Evolutionary conservation across 2,888 invertebrate genomes (phyloP).

Genomic region (Caenorhabditis sinica): DNA sequence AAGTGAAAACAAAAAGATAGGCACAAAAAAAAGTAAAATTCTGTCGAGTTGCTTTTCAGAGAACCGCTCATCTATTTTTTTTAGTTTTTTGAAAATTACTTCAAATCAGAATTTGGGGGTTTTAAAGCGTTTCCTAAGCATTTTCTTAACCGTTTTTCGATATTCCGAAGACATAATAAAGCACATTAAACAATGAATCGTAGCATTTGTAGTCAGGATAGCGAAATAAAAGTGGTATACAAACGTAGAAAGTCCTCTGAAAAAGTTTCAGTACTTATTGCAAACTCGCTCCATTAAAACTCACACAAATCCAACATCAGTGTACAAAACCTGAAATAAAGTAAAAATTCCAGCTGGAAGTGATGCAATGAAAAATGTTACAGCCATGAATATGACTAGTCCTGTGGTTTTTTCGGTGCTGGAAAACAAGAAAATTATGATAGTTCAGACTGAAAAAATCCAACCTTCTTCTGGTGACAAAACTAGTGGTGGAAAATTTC

Average conservation of each 20-base stretch:
- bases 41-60: too few species aligned
- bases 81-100: too few species aligned
- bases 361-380: constrained; percentile 27
- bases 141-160: neutral
- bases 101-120: too few species aligned
- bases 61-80: too few species aligned
- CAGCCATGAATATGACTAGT: constrained; percentile 30
- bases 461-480: neutral
- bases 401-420: constrained; percentile 35
- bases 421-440: too few species aligned
- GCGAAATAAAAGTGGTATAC: neutral
- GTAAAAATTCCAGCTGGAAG: constrained; percentile 29
- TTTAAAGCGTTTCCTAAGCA: too few species aligned
- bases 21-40: too few species aligned
- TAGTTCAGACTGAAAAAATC: neutral
- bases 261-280: neutral
- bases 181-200: constrained; percentile 8
- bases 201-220: neutral
- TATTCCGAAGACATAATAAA: constrained; percentile 30
- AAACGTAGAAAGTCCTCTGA: constrained; percentile 4
- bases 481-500: neutral
- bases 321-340: neutral
- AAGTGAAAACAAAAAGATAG: too few species aligned
- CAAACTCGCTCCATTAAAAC: too few species aligned
- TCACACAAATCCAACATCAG: constrained; percentile 36